phyloP scores from a whole-genome alignment of 2,797 vertebrate species.

The Catamblyrhynchus diadema region DNA sequence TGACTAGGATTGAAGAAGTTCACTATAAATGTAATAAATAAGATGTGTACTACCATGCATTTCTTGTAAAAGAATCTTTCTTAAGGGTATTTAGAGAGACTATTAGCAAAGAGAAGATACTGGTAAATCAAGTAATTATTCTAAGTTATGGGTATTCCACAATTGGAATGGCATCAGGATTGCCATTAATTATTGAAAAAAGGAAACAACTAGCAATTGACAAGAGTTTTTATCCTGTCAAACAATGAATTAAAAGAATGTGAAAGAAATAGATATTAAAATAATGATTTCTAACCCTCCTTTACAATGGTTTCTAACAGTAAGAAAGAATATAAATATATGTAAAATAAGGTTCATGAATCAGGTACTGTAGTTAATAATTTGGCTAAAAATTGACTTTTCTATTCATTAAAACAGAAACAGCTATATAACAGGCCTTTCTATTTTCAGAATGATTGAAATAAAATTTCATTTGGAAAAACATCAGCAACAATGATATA shows the following conservation, averaged over 20 bases:
- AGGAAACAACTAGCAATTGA: not conserved
- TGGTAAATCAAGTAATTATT: not conserved
- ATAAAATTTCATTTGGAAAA: not conserved
- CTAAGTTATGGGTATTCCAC: not conserved
- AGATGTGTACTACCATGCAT: not conserved
- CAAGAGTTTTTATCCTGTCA: not conserved
- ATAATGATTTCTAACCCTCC: not conserved
- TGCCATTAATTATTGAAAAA: not conserved
- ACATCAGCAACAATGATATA: not conserved
- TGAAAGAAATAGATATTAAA: not conserved
- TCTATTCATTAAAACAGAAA: not conserved
- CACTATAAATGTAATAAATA: slow-evolving; percentile 56
- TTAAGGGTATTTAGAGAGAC: not conserved
- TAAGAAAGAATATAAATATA: not conserved
- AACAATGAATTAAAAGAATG: not conserved
- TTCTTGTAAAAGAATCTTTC: not conserved
- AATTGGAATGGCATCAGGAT: not conserved
- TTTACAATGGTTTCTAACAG: not conserved
- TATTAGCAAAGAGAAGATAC: not conserved
- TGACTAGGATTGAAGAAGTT: slow-evolving; percentile 18
- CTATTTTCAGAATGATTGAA: not conserved
- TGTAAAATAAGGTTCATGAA: not conserved
- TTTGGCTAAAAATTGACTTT: not conserved
- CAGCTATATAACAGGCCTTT: not conserved
- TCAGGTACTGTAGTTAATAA: not conserved